phyloP scores from a whole-genome alignment of 2,797 vertebrate species.

The Rallus crepitans region DNA sequence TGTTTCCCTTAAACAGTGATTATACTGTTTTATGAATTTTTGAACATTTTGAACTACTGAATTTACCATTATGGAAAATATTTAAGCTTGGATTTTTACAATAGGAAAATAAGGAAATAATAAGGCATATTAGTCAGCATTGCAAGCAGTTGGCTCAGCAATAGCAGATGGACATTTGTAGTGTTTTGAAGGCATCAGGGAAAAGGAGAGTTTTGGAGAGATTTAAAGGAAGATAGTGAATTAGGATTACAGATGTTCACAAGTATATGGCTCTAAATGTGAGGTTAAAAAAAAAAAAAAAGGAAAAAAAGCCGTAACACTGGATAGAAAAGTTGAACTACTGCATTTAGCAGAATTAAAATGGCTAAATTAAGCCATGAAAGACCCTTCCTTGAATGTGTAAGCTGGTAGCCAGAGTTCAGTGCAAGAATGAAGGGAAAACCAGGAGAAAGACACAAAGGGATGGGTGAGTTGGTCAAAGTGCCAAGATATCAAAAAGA shows the following conservation, averaged over 20 bases:
- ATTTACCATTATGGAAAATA: not conserved
- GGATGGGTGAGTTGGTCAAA: not conserved
- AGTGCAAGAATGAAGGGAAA: not conserved
- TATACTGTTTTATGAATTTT: not conserved
- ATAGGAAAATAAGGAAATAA: not conserved
- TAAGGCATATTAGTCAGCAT: not conserved
- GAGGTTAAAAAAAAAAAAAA: not conserved
- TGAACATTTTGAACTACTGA: not conserved
- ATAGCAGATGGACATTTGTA: not conserved
- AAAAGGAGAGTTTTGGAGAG: not conserved
- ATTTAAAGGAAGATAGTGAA: not conserved
- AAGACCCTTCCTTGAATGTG: not conserved
- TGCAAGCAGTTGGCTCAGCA: not conserved
- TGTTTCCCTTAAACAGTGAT: not conserved
- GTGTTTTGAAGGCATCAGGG: not conserved
- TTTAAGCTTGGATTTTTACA: not conserved
- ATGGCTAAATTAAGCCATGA: not conserved
- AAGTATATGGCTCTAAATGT: not conserved
- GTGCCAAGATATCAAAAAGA: not conserved
- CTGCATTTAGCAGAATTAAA: not conserved
- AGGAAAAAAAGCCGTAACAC: rapidly evolving
- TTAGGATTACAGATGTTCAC: not conserved
- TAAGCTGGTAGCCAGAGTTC: not conserved
- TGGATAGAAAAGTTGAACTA: not conserved
- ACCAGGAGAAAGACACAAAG: not conserved